A percentile compares a stretch with the other conserved stretches of the same genome.
These are phyloP conservation scores for Trichonephila inaurata DNA, from an alignment of 1,140 invertebrate species.

Conservation along the genomic window DNA sequence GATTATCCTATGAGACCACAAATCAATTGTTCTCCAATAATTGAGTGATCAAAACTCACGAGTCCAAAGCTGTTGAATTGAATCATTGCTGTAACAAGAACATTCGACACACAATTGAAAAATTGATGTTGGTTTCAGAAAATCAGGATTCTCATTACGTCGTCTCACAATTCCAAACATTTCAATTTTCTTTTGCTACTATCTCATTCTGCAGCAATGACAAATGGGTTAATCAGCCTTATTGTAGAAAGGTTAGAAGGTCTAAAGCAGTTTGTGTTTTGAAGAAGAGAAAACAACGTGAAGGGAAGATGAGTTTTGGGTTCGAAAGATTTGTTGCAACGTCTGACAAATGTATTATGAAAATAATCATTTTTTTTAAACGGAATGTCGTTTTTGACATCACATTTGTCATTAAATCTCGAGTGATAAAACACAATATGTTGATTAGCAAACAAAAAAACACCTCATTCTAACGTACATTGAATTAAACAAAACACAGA, in stretches of 20 bases:
- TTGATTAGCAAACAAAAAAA: not conserved
- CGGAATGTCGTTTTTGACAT: not conserved
- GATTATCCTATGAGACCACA: too few species aligned
- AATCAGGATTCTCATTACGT: constrained; percentile 33
- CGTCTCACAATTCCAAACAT: not conserved
- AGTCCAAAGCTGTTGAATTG: not conserved
- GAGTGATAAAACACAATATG: not conserved
- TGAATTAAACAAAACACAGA: too few species aligned
- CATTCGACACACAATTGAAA: not conserved
- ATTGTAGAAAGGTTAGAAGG: constrained; percentile 45
- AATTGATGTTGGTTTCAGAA: constrained; percentile 13
- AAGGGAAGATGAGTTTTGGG: not conserved
- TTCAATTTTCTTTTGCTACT: constrained; percentile 33
- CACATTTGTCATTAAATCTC: constrained; percentile 4
- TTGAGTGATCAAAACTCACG: not conserved
- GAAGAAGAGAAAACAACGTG: not conserved
- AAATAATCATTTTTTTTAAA: not conserved
- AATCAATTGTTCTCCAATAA: not conserved
- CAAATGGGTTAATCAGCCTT: constrained; percentile 59
- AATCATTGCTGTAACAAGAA: constrained; percentile 23
- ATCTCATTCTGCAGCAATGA: constrained; percentile 14
- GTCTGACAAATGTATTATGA: constrained; percentile 1
- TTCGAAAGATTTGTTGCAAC: constrained; percentile 17
- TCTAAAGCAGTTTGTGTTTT: constrained; percentile 3
- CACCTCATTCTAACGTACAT: too few species aligned